phyloP scores from a whole-genome alignment of 2,113 vertebrate species.

The Epinephelus lanceolatus region DNA sequence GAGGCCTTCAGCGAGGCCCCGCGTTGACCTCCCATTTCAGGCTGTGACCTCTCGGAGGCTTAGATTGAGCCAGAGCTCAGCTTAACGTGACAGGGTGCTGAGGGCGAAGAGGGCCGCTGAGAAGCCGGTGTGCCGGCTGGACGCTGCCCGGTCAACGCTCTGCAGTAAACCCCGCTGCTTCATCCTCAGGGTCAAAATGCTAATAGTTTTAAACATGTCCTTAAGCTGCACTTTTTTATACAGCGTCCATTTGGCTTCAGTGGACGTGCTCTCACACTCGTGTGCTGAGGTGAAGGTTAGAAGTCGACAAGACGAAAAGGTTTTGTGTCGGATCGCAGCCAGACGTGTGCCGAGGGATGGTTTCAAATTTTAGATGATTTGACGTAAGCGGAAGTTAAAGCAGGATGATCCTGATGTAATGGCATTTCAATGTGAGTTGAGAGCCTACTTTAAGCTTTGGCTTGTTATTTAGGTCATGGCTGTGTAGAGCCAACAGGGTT shows the following conservation, averaged over 20 bases:
- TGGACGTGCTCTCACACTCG: not conserved
- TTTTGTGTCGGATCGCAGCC: constrained; percentile 8
- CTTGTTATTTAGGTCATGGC: constrained; percentile 74
- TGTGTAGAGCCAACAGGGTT: constrained; percentile 47
- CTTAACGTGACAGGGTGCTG: constrained; percentile 47
- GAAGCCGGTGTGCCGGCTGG: constrained; percentile 15
- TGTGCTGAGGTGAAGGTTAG: not conserved
- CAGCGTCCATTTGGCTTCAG: constrained; percentile 48
- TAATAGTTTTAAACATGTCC: constrained; percentile 65
- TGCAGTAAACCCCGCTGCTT: constrained; percentile 46
- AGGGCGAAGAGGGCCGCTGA: constrained; percentile 24
- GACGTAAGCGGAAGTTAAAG: constrained; percentile 67
- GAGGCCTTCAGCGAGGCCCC: constrained; percentile 17
- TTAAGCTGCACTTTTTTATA: constrained; percentile 56
- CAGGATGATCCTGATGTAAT: constrained; percentile 76
- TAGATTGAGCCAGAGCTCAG: constrained; percentile 47
- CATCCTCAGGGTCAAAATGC: constrained; percentile 56
- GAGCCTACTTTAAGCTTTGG: constrained; percentile 73
- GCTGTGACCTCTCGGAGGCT: constrained; percentile 35
- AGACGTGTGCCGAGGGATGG: not conserved
- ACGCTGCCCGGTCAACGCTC: not conserved
- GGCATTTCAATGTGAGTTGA: constrained; percentile 74
- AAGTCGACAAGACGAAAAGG: not conserved
- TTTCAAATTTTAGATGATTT: constrained; percentile 54
- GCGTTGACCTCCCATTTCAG: constrained; percentile 19